Conservation (phyloP, 2,888 invertebrate species). For the Platycheirus rosarum region DNA sequence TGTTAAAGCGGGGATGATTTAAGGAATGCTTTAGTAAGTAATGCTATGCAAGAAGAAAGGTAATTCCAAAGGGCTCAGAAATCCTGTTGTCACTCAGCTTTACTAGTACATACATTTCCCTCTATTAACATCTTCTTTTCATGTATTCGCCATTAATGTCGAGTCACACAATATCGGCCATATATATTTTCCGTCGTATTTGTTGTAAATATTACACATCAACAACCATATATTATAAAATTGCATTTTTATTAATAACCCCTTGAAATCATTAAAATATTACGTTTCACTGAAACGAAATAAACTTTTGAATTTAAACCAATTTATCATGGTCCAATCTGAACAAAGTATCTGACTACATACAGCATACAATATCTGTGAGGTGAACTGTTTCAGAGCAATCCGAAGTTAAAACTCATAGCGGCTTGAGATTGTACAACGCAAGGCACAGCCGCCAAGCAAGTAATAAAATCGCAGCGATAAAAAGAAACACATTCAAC, state of each 20-base stretch:
- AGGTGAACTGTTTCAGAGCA: constrained; percentile 31
- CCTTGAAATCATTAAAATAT: constrained; percentile 15
- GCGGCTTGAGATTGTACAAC: constrained; percentile 17
- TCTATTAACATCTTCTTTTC: constrained; percentile 25
- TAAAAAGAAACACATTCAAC: constrained; percentile 30
- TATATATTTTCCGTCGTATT: constrained; percentile 50
- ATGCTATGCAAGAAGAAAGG: no score
- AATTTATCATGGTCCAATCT: constrained; percentile 62
- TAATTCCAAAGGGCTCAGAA: no score
- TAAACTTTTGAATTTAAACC: constrained; percentile 44
- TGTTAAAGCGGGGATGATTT: no score
- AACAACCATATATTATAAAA: constrained; percentile 46
- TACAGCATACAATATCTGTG: not conserved
- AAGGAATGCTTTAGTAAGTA: no score
- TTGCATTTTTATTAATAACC: constrained; percentile 42
- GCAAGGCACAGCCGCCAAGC: constrained; percentile 2
- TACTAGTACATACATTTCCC: not conserved
- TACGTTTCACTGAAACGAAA: constrained; percentile 2
- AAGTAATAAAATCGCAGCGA: constrained; percentile 50
- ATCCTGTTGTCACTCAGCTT: not conserved
- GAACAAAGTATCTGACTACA: constrained; percentile 14
- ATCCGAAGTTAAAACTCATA: constrained; percentile 39
- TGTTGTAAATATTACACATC: constrained; percentile 33
- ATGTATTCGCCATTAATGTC: constrained; percentile 31
- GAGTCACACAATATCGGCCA: constrained; percentile 13